Evolutionary conservation across 1,140 invertebrate genomes (phyloP), one percentile per base, ranked within the genome.

Genomic region (Lineus longissimus): DNA sequence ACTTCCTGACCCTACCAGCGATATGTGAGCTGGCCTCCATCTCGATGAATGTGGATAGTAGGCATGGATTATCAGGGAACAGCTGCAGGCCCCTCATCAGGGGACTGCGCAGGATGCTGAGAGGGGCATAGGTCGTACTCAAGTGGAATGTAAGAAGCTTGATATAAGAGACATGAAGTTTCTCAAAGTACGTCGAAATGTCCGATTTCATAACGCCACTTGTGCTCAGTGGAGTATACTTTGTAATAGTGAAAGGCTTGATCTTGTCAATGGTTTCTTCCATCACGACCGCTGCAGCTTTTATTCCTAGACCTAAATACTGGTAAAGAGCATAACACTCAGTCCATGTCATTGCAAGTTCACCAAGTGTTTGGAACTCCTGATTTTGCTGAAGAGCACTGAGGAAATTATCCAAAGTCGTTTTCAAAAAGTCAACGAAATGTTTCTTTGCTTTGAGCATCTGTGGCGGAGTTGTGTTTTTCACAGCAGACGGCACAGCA

Each of bases 251-350:
- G 7, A 11, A 15, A 23, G 19, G 43, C 23, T 51, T 15, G n/a
- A 61, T 43, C 22, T 7, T 13, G 25, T 23, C 17, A n/a, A 55
- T 25, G 25, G 57, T 30, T n/a, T 69, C 56, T 23, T 73, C 61
- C 47, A 75, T 70, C 7, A 74, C 57, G 23, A 62, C 22, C 2
- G 71, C n/a, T 23, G 72, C 70, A 40, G 68, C 56, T 43, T 72
- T 66, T 47, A 77, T n/a, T 45, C 70, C 70, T 41, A 59, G 63
- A 54, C 68, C 66, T 64, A 77, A 72, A 61, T 76, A 80, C 33
- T 78, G 71, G 68, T 80, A 81, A 31, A 78, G 62, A 2, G 75
- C 69, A 67, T 69, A 75, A 67, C 80, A 80, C 27, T 58, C 29
- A 19, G 55, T 68, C 66, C 41, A 70, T 25, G 67, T 64, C 65